Evolutionary conservation across 1,140 invertebrate species (phyloP).

Genomic region (Mercenaria mercenaria): DNA sequence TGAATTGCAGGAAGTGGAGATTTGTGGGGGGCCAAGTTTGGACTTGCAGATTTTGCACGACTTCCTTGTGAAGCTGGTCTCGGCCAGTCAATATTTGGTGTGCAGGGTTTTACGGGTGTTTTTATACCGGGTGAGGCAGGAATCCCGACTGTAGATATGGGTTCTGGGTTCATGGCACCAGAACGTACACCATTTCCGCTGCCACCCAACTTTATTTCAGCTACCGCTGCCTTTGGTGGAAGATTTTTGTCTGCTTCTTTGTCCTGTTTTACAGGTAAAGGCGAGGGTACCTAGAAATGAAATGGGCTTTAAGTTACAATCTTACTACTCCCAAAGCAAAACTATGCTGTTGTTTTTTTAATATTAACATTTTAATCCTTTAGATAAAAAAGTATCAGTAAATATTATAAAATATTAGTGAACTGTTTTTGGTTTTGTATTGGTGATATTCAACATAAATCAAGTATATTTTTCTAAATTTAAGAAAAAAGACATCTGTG

Average conservation of each 20-base stretch:
- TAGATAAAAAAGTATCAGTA: too few species aligned
- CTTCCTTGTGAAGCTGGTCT: slow-evolving; percentile 51
- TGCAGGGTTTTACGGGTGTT: slow-evolving; percentile 46
- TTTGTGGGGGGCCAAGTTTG: background rate
- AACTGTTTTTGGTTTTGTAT: too few species aligned
- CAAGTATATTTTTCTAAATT: too few species aligned
- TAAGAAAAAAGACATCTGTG: too few species aligned
- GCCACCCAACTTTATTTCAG: background rate
- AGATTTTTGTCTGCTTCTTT: slow-evolving; percentile 54
- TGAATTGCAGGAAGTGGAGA: slow-evolving; percentile 58
- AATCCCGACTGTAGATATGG: slow-evolving; percentile 16
- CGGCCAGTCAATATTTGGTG: slow-evolving; percentile 61
- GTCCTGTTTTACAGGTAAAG: slow-evolving; percentile 59
- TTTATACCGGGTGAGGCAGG: slow-evolving; percentile 55
- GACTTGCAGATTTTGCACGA: slow-evolving; percentile 52
- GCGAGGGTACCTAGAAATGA: slow-evolving; percentile 55
- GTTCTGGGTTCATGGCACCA: slow-evolving; percentile 53
- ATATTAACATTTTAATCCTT: too few species aligned
- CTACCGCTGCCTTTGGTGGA: background rate
- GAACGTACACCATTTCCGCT: slow-evolving; percentile 10
- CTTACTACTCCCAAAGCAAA: too few species aligned
- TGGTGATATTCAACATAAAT: too few species aligned
- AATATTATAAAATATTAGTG: too few species aligned
- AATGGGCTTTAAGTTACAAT: too few species aligned
- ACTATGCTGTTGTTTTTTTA: too few species aligned